Evolutionary conservation across 2,113 vertebrate genomes (phyloP).

Genomic region (Takifugu flavidus): DNA sequence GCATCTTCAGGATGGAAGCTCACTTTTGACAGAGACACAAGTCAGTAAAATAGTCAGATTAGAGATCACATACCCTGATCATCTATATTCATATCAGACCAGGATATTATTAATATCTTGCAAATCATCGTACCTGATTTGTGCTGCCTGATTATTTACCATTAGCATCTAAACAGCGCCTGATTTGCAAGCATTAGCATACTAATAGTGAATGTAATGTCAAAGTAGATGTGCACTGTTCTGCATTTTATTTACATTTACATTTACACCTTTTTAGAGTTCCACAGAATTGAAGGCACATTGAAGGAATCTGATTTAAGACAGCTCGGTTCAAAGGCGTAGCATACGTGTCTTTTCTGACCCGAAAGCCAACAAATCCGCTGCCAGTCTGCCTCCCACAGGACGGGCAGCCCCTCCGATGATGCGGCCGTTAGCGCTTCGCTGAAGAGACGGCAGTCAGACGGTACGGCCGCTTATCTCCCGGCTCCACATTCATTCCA

Average conservation of each 20-base stretch:
- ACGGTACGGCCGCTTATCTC: conserved; percentile 40
- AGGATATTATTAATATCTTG: too few relatives aligned
- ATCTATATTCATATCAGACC: too few relatives aligned
- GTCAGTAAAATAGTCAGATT: too few relatives aligned
- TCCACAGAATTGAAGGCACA: background rate
- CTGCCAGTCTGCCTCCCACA: conserved; percentile 5
- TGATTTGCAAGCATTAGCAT: background rate
- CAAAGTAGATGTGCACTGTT: background rate
- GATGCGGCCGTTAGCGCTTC: conserved; percentile 3
- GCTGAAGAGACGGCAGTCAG: conserved; percentile 18
- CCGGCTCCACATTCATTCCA: conserved; percentile 21
- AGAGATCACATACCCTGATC: too few relatives aligned
- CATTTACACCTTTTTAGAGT: background rate
- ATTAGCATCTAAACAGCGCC: too few relatives aligned
- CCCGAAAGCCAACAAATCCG: conserved; percentile 3
- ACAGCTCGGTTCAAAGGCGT: too few relatives aligned
- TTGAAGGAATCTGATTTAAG: background rate
- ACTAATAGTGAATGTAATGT: background rate
- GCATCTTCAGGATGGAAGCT: too few relatives aligned
- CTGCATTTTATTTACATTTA: too few relatives aligned
- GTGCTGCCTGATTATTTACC: too few relatives aligned
- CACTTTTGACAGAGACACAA: too few relatives aligned
- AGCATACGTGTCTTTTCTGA: background rate
- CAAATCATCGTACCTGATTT: too few relatives aligned
- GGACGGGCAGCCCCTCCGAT: conserved; percentile 6